Evolutionary conservation across 2,888 invertebrate species (phyloP).

Genomic region (Eupsilia transversa): DNA sequence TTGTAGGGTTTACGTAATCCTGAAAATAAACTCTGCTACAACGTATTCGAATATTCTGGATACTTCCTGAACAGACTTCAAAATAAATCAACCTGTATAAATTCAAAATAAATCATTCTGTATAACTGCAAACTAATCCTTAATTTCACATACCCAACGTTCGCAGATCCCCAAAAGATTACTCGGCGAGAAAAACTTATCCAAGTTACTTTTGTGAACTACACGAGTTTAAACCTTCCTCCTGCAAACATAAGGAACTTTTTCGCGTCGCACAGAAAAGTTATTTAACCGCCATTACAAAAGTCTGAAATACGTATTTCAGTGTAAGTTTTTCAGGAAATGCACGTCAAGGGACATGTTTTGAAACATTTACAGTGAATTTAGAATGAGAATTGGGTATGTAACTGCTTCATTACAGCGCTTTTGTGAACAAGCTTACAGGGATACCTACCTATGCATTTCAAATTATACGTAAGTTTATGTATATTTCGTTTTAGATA

Average conservation of each 20-base stretch:
- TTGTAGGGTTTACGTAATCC: background rate
- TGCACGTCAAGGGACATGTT: slow-evolving; percentile 58
- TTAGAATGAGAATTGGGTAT: slow-evolving; percentile 38
- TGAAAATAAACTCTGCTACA: background rate
- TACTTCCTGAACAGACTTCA: background rate
- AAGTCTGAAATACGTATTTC: slow-evolving; percentile 54
- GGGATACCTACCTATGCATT: slow-evolving; percentile 15
- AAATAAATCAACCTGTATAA: slow-evolving; percentile 27
- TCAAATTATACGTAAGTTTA: background rate
- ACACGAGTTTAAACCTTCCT: slow-evolving; percentile 14
- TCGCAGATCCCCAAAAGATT: slow-evolving; percentile 50
- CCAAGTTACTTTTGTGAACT: slow-evolving; percentile 2
- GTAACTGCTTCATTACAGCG: slow-evolving; percentile 26
- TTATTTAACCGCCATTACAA: slow-evolving; percentile 38
- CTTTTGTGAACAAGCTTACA: slow-evolving; percentile 2
- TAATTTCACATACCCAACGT: slow-evolving; percentile 32
- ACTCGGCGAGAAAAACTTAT: slow-evolving; percentile 37
- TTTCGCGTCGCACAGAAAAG: background rate
- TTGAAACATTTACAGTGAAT: slow-evolving; percentile 55
- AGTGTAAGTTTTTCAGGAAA: slow-evolving; percentile 58
- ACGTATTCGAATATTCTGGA: background rate
- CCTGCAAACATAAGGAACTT: fast-evolving
- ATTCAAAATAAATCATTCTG: slow-evolving; percentile 25
- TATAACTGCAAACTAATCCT: slow-evolving; percentile 37
- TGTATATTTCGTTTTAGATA: background rate